Evolutionary conservation across 2,888 invertebrate genomes (phyloP).

Genomic region (Camptogramma bilineatum): DNA sequence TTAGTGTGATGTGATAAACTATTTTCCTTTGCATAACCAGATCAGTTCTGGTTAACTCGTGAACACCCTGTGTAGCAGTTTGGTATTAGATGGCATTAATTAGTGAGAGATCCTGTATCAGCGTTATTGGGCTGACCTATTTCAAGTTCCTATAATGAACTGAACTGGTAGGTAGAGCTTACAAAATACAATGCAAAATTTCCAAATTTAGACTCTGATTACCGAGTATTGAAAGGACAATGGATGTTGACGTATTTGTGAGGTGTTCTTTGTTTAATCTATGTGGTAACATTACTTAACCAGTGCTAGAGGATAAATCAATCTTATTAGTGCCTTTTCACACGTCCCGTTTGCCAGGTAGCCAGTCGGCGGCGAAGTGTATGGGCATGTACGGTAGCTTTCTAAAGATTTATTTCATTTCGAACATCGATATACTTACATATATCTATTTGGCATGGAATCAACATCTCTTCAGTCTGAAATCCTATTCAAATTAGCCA

Average conservation of each 20-base stretch:
- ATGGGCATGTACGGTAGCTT: too few species aligned
- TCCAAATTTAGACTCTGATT: not conserved
- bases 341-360: too few species aligned
- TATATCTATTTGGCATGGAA: too few species aligned
- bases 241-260: not conserved
- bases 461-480: too few species aligned
- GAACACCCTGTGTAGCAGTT: conserved; percentile 10
- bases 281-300: not conserved
- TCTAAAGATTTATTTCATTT: too few species aligned
- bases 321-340: not conserved
- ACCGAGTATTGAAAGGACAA: not conserved
- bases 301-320: not conserved
- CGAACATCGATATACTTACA: too few species aligned
- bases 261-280: not conserved
- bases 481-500: too few species aligned
- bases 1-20: not conserved
- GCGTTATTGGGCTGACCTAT: conserved; percentile 15
- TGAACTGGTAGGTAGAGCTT: not conserved
- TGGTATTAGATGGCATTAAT: conserved; percentile 21
- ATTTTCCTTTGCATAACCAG: not conserved
- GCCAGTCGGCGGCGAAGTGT: too few species aligned
- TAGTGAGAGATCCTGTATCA: conserved; percentile 17
- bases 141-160: conserved; percentile 11
- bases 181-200: not conserved
- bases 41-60: not conserved